Percentiles rank a stretch among this genome's conserved stretches.
Conservation (phyloP, 2,113 vertebrate species). For the Campylomormyrus numenius region DNA sequence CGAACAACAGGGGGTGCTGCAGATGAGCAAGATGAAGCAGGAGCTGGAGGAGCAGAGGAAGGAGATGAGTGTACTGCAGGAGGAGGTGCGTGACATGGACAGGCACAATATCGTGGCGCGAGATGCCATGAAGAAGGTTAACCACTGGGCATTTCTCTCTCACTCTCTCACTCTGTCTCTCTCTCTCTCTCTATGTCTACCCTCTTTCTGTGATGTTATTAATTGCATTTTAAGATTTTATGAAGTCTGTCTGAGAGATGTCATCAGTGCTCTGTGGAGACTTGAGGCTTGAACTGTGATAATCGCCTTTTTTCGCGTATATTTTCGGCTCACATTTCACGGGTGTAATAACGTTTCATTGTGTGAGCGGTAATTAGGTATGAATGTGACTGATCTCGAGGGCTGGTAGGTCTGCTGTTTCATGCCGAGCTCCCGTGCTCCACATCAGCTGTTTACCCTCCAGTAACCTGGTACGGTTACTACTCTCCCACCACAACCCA, state of each 20-base stretch:
- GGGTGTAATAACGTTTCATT: constrained; percentile 9
- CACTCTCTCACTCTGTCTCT: neutral
- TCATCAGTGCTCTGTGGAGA: constrained; percentile 27
- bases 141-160: neutral
- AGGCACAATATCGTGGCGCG: constrained; percentile 29
- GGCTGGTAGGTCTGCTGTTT: neutral
- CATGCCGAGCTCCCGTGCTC: neutral
- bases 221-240: constrained; percentile 23
- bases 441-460: neutral
- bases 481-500: neutral
- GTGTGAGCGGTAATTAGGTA: neutral
- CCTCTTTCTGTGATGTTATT: constrained; percentile 19
- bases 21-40: constrained; percentile 60
- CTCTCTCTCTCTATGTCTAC: constrained; percentile 14
- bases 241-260: constrained; percentile 25
- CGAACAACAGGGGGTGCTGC: constrained; percentile 59
- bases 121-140: constrained; percentile 52
- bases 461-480: neutral
- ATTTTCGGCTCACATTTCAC: constrained; percentile 8
- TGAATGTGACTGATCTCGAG: neutral
- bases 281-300: constrained; percentile 15
- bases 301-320: neutral
- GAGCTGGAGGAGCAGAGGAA: constrained; percentile 58
- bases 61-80: constrained; percentile 55
- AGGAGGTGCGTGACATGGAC: constrained; percentile 61